phyloP scores from a whole-genome alignment of 2,888 invertebrate species.

The Eurytoma adleriae region DNA sequence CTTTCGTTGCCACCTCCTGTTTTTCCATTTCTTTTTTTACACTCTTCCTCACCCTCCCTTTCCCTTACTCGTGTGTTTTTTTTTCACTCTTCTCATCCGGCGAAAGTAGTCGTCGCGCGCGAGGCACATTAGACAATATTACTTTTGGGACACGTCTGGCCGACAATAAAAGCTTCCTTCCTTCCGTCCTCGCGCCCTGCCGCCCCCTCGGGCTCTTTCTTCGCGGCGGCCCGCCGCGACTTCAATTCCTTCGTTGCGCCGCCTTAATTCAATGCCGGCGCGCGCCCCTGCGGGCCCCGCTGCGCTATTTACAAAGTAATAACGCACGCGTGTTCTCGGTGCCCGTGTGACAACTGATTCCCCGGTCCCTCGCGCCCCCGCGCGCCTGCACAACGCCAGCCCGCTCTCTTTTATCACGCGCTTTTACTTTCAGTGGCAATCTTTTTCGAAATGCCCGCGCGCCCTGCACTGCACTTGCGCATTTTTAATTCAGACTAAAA shows the following conservation, averaged over 20 bases:
- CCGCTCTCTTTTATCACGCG: not conserved
- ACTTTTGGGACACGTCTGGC: slow-evolving; percentile 64
- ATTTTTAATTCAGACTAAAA: not conserved
- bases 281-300: slow-evolving; percentile 14
- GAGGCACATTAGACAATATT: slow-evolving; percentile 66
- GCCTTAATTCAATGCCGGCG: slow-evolving; percentile 30
- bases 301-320: slow-evolving; percentile 40
- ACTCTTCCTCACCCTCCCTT: not conserved
- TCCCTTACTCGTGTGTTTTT: slow-evolving; percentile 23
- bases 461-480: not conserved
- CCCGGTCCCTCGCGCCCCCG: not conserved
- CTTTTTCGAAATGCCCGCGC: not conserved
- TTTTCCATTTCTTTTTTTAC: no score
- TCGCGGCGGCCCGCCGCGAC: not conserved
- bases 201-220: not conserved
- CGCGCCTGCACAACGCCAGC: not conserved
- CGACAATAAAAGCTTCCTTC: slow-evolving; percentile 52
- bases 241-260: slow-evolving; percentile 27
- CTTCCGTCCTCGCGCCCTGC: slow-evolving; percentile 35
- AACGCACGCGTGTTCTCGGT: slow-evolving; percentile 5
- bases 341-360: slow-evolving; percentile 21
- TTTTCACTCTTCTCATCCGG: no score
- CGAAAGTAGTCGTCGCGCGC: not conserved
- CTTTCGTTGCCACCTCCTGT: no score
- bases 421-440: not conserved